A percentile compares a stretch with the other conserved stretches of the same genome.
phyloP scores from a whole-genome alignment of 2,113 vertebrate species.

The Xiphophorus couchianus region DNA sequence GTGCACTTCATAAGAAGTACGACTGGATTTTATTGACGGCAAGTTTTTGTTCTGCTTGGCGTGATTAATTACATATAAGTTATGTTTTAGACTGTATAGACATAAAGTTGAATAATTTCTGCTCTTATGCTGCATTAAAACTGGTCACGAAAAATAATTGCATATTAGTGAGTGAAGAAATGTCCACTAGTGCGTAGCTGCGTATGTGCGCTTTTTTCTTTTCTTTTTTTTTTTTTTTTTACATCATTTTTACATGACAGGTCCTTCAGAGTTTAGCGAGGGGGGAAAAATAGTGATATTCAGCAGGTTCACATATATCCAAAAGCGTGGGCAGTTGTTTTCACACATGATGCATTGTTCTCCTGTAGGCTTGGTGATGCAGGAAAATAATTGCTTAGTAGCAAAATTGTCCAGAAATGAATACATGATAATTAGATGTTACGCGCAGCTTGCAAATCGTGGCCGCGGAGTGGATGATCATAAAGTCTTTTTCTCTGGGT shows the following conservation, averaged over 20 bases:
- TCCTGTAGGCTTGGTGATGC: not conserved
- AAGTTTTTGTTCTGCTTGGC: no score
- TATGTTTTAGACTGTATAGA: no score
- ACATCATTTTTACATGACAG: not conserved
- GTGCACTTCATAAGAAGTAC: not conserved
- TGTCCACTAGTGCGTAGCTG: not conserved
- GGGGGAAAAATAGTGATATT: no score
- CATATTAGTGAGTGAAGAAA: no score
- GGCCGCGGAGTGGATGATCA: slow-evolving; percentile 3
- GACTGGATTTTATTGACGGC: no score
- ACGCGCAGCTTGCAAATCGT: not conserved
- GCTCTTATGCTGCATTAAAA: no score
- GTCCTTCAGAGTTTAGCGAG: not conserved
- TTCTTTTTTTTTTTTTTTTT: no score
- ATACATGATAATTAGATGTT: not conserved
- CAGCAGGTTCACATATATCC: not conserved
- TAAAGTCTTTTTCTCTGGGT: slow-evolving; percentile 5
- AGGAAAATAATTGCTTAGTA: not conserved
- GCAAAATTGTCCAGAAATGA: not conserved
- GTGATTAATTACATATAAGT: no score
- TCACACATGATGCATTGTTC: not conserved
- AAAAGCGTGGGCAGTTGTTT: slow-evolving; percentile 3
- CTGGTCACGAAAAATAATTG: no score
- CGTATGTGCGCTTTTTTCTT: not conserved
- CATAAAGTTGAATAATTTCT: no score